Conservation (phyloP, 2,797 vertebrate species). For the Lepilemur septentrionalis region DNA sequence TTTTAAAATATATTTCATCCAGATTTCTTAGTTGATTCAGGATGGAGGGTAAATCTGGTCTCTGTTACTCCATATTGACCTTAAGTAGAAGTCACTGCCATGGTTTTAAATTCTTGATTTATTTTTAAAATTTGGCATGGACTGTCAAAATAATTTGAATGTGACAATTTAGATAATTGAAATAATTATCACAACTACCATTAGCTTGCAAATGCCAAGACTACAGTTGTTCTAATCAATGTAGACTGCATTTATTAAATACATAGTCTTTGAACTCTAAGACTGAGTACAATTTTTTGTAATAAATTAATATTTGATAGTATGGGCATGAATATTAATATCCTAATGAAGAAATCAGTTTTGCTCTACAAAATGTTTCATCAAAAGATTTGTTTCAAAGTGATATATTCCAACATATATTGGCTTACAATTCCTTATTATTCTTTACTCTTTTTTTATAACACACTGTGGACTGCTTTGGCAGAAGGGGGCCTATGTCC, state of each 20-base stretch:
- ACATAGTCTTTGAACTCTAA: background rate
- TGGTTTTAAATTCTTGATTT: background rate
- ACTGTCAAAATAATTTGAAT: constrained; percentile 39
- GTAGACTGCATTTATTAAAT: constrained; percentile 33
- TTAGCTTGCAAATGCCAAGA: constrained; percentile 37
- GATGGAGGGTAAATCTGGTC: background rate
- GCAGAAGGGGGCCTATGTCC: background rate
- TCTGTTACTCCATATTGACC: background rate
- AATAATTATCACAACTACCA: constrained; percentile 48
- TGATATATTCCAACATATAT: background rate
- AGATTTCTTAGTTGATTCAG: background rate
- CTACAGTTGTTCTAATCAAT: constrained; percentile 27
- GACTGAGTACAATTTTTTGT: constrained; percentile 19
- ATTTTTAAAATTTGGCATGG: constrained; percentile 15
- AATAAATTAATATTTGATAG: constrained; percentile 38
- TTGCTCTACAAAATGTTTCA: constrained; percentile 33
- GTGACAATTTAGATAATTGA: constrained; percentile 43
- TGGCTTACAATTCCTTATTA: background rate
- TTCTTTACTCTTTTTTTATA: background rate
- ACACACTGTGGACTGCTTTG: background rate
- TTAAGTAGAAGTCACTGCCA: constrained; percentile 3
- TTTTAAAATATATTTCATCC: background rate
- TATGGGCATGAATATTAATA: constrained; percentile 39
- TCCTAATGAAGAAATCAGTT: constrained; percentile 35
- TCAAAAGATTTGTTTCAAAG: constrained; percentile 27